Evolutionary conservation across 2,113 vertebrate species (phyloP).

Genomic region (Felis catus): DNA sequence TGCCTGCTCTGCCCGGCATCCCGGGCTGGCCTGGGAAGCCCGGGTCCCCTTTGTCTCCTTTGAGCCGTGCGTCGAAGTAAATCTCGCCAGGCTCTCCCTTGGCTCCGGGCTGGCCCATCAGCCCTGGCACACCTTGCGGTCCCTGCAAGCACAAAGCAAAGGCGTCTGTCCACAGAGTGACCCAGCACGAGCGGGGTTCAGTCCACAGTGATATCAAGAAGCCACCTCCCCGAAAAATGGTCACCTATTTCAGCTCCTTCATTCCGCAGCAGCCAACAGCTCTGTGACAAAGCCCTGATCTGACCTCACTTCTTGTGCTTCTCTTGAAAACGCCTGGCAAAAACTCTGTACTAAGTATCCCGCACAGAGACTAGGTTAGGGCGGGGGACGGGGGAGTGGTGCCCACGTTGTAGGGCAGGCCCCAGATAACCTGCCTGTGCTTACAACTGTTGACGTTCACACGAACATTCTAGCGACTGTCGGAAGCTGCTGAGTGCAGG

Average conservation of each 20-base stretch:
- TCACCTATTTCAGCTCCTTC: accelerated
- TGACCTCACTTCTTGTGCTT: accelerated
- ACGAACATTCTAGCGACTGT: neutral
- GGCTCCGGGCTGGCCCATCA: slow-evolving; percentile 91
- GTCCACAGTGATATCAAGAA: accelerated
- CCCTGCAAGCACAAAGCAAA: slow-evolving; percentile 86
- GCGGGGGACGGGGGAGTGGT: accelerated
- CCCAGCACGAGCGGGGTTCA: no score
- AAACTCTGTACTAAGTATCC: neutral
- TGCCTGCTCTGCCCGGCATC: slow-evolving; percentile 88
- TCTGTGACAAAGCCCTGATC: neutral
- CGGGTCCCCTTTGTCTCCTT: slow-evolving; percentile 93
- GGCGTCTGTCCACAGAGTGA: accelerated
- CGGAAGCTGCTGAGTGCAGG: neutral
- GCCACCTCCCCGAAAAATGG: neutral
- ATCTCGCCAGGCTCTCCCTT: slow-evolving; percentile 95
- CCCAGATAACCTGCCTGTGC: neutral
- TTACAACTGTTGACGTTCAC: accelerated
- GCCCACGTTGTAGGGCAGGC: no score
- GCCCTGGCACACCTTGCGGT: slow-evolving; percentile 86
- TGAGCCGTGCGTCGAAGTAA: slow-evolving; percentile 87
- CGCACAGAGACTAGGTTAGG: neutral
- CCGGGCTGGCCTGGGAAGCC: slow-evolving; percentile 90
- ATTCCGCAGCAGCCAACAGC: neutral
- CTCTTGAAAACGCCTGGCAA: neutral